Evolutionary conservation across 1,140 invertebrate genomes (phyloP).

Genomic region (Heliconius eleuchia): DNA sequence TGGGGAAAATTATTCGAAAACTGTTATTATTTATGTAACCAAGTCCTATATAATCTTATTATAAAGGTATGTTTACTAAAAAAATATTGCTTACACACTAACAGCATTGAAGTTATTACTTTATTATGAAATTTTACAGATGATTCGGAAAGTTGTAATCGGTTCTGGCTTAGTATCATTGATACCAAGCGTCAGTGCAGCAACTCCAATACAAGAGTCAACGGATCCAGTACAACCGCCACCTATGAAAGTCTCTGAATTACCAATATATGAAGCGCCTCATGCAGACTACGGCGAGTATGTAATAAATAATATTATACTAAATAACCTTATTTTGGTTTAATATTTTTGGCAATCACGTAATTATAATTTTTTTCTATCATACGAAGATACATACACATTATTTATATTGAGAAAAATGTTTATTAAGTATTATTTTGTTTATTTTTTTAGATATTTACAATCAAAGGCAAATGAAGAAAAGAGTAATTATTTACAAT

Average conservation of each 20-base stretch:
- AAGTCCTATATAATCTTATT: neutral
- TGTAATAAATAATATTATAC: conserved; percentile 30
- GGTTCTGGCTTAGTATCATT: conserved; percentile 63
- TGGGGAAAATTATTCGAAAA: conserved; percentile 36
- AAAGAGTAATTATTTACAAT: conserved; percentile 60
- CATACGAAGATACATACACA: neutral
- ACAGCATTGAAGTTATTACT: neutral
- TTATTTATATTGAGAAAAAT: too few relatives aligned
- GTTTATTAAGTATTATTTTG: neutral
- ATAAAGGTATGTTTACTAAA: conserved; percentile 18
- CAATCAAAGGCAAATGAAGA: conserved; percentile 53
- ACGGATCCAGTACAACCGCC: conserved; percentile 53
- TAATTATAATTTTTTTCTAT: neutral
- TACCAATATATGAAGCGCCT: conserved; percentile 81
- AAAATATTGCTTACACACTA: conserved; percentile 36
- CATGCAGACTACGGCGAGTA: conserved; percentile 73
- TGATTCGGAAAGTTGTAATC: conserved; percentile 71
- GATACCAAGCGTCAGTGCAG: conserved; percentile 64
- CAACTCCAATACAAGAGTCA: conserved; percentile 58
- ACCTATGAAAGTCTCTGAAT: conserved; percentile 79
- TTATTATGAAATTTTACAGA: conserved; percentile 46
- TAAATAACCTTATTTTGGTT: too few relatives aligned
- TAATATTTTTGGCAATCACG: neutral
- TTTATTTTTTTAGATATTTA: conserved; percentile 52
- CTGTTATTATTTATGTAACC: conserved; percentile 65